Base-by-base conservation (phyloP, 2,797 vertebrate species). In the Lithobates sylvaticus region DNA sequence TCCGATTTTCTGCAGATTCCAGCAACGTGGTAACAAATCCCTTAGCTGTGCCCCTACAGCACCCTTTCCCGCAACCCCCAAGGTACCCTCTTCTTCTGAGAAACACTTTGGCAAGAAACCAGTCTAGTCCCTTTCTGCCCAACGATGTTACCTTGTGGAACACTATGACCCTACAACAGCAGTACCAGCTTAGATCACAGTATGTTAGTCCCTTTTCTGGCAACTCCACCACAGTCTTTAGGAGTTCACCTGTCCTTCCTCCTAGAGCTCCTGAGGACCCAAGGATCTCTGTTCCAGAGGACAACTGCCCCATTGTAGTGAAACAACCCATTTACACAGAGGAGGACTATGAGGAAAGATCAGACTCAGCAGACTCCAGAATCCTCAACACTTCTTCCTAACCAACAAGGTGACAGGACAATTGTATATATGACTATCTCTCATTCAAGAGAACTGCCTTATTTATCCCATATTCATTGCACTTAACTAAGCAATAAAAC, bases 131-230 rank as follows among this genome's bases (percentile, higher is more conserved):
- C 0, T 99, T 99, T 90, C 61, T 98, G 91, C 97, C 97, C 91
- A 98, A 95, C 0, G 98, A 99, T 0, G 95, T 99, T 90, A 97
- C 98, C 47, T 92, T 99, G 89, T 99, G 98, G 98, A 99, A 98
- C 92, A 98, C 97, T 88, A 96, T 99, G 97, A 98, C 97, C 0
- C 93, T 99, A 91, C 98, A 99, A 94, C 98, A 99, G 91, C 97
- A 98, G 91, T 99, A 99, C 92, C 98, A 99, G 93, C 93, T 99
- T 83, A 94, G 98, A 36, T 97, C 98, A 0, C 97, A 99, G 89
- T 99, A 99, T 0, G 94, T 97, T 90, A 96, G 97, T 0, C 97
- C 98, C 5, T 99, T 99, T 92, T 92, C 96, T 32, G 88, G 92
- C 6, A 95, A 92, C 80, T 91, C 96, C 0, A 68, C 94, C 29